A percentile compares a stretch with the other conserved stretches of the same genome.
These are phyloP conservation scores for Drosophila eugracilis DNA, from an alignment of 1,140 invertebrate genomes.

Conservation along the genomic window DNA sequence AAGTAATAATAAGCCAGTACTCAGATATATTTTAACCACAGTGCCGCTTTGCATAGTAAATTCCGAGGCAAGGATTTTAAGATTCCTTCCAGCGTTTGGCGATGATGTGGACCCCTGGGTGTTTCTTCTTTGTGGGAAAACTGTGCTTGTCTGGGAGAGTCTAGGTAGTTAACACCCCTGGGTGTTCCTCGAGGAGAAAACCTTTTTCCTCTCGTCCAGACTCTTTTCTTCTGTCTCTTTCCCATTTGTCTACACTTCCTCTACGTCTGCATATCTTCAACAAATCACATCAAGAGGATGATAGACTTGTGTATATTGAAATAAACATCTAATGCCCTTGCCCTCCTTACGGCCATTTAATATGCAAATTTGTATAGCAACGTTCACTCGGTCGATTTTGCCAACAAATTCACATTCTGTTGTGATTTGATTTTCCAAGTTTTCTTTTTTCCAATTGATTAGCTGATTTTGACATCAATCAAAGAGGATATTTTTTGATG, in stretches of 20 bases:
- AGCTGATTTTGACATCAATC: conserved; percentile 74
- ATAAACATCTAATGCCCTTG: conserved; percentile 20
- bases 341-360: conserved; percentile 41
- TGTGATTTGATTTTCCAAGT: conserved; percentile 3
- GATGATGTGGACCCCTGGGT: neutral
- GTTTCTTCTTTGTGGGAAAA: neutral
- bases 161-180: conserved; percentile 28
- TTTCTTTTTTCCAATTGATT: conserved; percentile 70
- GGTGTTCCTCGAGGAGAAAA: conserved; percentile 3
- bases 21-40: conserved; percentile 4
- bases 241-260: conserved; percentile 23
- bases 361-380: conserved; percentile 67
- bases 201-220: conserved; percentile 2
- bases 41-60: conserved; percentile 19
- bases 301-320: conserved; percentile 24
- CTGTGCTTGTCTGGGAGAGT: conserved; percentile 9
- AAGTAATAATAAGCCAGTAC: too few relatives aligned
- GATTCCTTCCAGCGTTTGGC: conserved; percentile 11
- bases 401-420: neutral
- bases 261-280: conserved; percentile 14
- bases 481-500: conserved; percentile 49
- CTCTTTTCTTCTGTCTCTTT: conserved; percentile 17
- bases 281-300: conserved; percentile 56
- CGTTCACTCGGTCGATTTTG: conserved; percentile 7
- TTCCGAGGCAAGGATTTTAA: conserved; percentile 26